Percentiles rank a stretch among this genome's conserved stretches.
Conservation (phyloP, 2,797 vertebrate species). For the Gallirallus australis region DNA sequence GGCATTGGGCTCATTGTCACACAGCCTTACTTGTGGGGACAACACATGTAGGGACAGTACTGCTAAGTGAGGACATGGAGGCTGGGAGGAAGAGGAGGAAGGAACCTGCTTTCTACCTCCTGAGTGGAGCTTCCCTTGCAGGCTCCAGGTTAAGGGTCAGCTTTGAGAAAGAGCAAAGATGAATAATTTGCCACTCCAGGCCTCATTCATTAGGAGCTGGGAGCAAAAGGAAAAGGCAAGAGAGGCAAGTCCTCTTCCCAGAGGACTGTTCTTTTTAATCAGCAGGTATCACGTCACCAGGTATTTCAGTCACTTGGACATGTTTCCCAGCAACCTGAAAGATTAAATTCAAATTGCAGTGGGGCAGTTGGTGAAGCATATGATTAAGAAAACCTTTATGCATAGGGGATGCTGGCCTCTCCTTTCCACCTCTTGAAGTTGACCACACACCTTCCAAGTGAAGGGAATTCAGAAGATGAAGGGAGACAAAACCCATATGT, state of each 20-base stretch:
- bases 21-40: not conserved
- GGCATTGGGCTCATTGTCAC: not conserved
- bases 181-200: not conserved
- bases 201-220: not conserved
- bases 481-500: not conserved
- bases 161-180: not conserved
- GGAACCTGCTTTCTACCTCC: not conserved
- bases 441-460: not conserved
- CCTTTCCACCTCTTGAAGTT: not conserved
- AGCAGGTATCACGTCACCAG: not conserved
- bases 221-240: not conserved
- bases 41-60: not conserved
- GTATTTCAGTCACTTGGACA: not conserved
- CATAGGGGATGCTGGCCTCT: not conserved
- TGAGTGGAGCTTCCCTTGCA: not conserved
- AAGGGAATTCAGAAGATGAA: not conserved
- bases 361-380: not conserved
- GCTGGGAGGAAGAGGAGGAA: not conserved
- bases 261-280: not conserved
- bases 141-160: not conserved
- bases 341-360: not conserved
- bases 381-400: not conserved
- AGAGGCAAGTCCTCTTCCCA: not conserved
- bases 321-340: not conserved
- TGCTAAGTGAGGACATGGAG: not conserved